Evolutionary conservation across 2,888 invertebrate genomes (phyloP).

Genomic region (Ephialtes manifestator): DNA sequence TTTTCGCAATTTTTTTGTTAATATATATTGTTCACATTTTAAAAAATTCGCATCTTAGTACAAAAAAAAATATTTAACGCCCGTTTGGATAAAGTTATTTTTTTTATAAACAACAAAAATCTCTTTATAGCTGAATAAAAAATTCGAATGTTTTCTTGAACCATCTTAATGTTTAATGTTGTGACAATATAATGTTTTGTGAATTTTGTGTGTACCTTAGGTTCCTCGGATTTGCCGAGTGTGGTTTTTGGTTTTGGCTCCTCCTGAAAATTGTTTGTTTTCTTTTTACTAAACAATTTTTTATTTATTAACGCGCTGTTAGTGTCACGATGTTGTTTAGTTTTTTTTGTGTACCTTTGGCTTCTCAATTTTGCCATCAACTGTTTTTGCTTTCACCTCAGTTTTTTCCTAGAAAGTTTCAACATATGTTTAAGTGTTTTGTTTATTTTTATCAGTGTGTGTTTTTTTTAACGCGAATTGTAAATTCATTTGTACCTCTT

Average conservation of each 20-base stretch:
- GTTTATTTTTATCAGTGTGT: not conserved
- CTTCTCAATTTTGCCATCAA: conserved; percentile 71
- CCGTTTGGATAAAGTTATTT: no score
- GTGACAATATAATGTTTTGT: conserved; percentile 3
- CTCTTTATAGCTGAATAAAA: no score
- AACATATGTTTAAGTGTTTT: conserved; percentile 12
- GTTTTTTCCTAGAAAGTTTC: conserved; percentile 69
- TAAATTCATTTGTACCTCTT: conserved; percentile 58
- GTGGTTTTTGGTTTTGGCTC: conserved; percentile 72
- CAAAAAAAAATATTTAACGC: no score
- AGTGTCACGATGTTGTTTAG: conserved; percentile 5
- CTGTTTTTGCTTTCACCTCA: conserved; percentile 64
- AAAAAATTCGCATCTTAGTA: no score
- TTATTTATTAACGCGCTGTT: not conserved
- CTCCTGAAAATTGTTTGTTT: conserved; percentile 68
- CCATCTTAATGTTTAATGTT: no score
- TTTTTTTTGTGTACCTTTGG: conserved; percentile 75
- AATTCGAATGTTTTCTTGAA: no score
- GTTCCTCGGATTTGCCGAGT: conserved; percentile 63
- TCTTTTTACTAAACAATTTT: conserved; percentile 16
- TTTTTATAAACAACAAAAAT: no score
- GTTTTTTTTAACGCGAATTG: conserved; percentile 12
- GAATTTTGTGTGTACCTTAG: conserved; percentile 65
- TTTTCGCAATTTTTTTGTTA: no score
- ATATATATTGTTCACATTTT: no score